These are phyloP conservation scores for Drosophila suboccidentalis DNA, from an alignment of 2,888 invertebrate genomes.

Conservation along the genomic window DNA sequence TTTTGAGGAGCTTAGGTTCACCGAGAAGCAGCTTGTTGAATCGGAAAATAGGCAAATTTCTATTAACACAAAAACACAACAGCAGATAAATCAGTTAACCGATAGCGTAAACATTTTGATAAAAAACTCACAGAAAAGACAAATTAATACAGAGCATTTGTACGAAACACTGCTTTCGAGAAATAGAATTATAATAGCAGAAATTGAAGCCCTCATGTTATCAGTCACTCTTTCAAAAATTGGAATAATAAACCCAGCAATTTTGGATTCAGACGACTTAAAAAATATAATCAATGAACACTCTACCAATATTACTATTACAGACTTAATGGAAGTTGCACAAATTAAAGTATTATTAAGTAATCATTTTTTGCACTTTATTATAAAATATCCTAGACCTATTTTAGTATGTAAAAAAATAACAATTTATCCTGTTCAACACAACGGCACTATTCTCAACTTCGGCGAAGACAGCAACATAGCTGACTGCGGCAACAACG, in stretches of 20 bases:
- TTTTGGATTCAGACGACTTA: no score
- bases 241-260: neutral
- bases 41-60: constrained; percentile 2
- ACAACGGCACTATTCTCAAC: no score
- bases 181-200: neutral
- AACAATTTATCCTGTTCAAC: no score
- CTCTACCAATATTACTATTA: no score
- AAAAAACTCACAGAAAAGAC: neutral
- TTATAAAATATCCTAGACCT: no score
- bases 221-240: neutral
- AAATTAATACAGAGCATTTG: neutral
- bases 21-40: neutral
- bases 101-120: neutral
- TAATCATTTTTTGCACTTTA: no score
- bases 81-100: neutral
- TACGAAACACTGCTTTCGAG: neutral
- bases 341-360: no score
- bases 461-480: no score
- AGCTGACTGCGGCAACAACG: no score
- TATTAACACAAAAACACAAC: neutral
- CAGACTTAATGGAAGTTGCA: no score
- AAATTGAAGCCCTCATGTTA: neutral
- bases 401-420: no score
- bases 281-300: no score
- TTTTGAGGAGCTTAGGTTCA: neutral